These are phyloP conservation scores for Rhagium mordax DNA, from an alignment of 2,888 invertebrate genomes.

Conservation along the genomic window DNA sequence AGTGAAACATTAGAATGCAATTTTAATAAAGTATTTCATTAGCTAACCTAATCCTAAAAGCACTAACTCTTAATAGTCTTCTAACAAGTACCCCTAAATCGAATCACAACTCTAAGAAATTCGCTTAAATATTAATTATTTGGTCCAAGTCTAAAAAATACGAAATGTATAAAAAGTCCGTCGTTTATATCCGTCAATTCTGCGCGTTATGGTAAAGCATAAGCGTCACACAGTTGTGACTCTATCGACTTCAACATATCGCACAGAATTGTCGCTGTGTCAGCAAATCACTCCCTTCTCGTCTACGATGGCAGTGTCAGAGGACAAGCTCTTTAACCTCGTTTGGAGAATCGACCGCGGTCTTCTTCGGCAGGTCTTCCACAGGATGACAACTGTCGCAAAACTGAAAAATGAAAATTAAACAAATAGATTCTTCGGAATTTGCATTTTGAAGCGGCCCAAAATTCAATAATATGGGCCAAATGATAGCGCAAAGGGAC, in stretches of 20 bases:
- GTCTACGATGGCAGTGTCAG: constrained; percentile 88
- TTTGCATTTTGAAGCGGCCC: too few species aligned
- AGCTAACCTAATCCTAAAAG: constrained; percentile 37
- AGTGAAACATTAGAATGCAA: constrained; percentile 21
- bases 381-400: constrained; percentile 60
- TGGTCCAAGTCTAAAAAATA: constrained; percentile 54
- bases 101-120: constrained; percentile 61
- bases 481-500: too few species aligned
- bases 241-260: constrained; percentile 91
- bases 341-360: constrained; percentile 86
- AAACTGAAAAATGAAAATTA: constrained; percentile 49
- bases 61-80: constrained; percentile 45
- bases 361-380: constrained; percentile 72
- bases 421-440: not conserved
- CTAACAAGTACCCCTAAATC: constrained; percentile 51
- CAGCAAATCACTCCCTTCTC: constrained; percentile 95
- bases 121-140: constrained; percentile 53
- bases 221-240: constrained; percentile 90
- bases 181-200: constrained; percentile 58
- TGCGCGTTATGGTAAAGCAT: constrained; percentile 58
- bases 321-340: constrained; percentile 85
- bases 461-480: too few species aligned
- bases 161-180: constrained; percentile 41
- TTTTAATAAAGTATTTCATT: constrained; percentile 14
- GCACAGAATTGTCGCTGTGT: constrained; percentile 96